phyloP scores from a whole-genome alignment of 2,113 vertebrate species.

The Rhagologus leucostigma region DNA sequence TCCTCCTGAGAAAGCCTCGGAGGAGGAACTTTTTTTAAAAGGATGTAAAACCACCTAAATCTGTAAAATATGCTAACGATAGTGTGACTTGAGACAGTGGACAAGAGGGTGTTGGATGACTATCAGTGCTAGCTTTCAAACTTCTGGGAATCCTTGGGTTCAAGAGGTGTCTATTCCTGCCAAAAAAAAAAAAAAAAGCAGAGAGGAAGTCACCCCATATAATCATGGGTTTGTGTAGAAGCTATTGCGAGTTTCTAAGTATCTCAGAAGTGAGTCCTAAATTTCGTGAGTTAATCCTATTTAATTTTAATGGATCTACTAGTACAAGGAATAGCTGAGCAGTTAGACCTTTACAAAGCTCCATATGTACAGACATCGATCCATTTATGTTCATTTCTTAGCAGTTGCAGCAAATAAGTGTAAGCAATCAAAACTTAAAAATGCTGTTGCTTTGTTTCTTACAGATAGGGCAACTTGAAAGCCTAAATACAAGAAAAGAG shows the following conservation, averaged over 20 bases:
- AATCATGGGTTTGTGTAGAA: background rate
- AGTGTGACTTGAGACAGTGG: background rate
- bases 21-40: background rate
- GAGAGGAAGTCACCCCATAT: background rate
- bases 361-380: background rate
- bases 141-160: background rate
- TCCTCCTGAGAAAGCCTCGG: background rate
- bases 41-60: background rate
- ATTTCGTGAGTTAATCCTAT: background rate
- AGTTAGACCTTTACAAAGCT: background rate
- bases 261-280: background rate
- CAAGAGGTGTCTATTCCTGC: background rate
- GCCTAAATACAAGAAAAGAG: background rate
- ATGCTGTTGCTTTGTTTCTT: background rate
- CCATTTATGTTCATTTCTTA: constrained; percentile 6
- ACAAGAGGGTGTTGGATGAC: background rate
- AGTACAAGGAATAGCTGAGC: constrained; percentile 15
- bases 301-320: background rate
- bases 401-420: background rate
- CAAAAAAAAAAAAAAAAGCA: background rate
- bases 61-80: background rate
- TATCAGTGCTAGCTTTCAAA: background rate
- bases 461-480: background rate
- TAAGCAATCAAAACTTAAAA: constrained; percentile 6
- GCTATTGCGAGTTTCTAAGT: background rate